Percentiles rank a stretch among this genome's conserved stretches.
phyloP scores from a whole-genome alignment of 2,797 vertebrate species.

The Chrosomus eos region DNA sequence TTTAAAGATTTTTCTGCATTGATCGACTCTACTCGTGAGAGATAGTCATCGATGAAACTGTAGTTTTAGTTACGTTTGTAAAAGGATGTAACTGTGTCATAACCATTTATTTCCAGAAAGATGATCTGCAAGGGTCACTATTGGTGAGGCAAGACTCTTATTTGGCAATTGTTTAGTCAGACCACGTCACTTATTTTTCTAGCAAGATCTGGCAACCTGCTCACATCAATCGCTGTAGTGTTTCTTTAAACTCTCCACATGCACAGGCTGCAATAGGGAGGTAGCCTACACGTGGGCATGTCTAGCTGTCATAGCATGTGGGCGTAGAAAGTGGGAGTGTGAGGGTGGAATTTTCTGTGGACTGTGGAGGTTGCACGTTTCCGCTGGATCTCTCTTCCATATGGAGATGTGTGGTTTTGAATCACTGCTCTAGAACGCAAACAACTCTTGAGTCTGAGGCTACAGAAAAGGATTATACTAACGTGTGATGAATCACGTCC shows the following conservation, averaged over 20 bases:
- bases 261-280: conserved; percentile 32
- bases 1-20: background rate
- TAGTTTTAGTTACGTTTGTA: background rate
- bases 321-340: conserved; percentile 54
- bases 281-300: conserved; percentile 39
- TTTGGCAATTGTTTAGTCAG: background rate
- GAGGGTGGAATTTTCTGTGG: conserved; percentile 61
- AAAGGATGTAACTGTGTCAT: background rate
- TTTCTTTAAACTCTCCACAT: conserved; percentile 31
- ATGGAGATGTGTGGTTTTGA: conserved; percentile 34
- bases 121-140: background rate
- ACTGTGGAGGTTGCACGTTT: conserved; percentile 60
- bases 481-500: background rate
- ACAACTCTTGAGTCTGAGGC: background rate
- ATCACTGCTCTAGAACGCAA: conserved; percentile 24
- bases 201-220: background rate
- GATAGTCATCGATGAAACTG: background rate
- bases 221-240: background rate
- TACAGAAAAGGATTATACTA: background rate
- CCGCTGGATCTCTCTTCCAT: conserved; percentile 52
- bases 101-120: background rate
- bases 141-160: background rate
- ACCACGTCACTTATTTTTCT: background rate
- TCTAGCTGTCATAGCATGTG: conserved; percentile 46
- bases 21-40: background rate